phyloP scores from a whole-genome alignment of 2,113 vertebrate genomes.

The Pithys albifrons region DNA sequence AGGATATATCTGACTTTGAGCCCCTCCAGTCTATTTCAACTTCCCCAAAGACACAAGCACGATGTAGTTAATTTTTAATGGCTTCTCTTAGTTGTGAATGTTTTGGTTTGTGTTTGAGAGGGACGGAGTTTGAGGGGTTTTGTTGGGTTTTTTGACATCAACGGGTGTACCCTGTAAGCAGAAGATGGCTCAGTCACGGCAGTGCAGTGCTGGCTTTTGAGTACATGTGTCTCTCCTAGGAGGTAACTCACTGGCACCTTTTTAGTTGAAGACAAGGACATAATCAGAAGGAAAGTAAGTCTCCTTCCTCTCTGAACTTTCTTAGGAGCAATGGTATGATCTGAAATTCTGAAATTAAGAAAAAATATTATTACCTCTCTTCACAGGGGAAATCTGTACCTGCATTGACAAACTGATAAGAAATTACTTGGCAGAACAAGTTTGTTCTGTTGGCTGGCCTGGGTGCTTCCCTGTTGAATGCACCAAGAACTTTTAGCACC shows the following conservation, averaged over 20 bases:
- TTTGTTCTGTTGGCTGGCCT: neutral
- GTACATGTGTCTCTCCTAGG: neutral
- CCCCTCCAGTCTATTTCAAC: neutral
- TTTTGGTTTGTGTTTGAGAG: neutral
- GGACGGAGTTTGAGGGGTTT: neutral
- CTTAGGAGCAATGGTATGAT: neutral
- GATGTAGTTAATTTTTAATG: neutral
- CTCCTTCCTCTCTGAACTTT: neutral
- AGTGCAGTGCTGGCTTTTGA: neutral
- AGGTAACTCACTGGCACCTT: neutral
- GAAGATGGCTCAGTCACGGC: neutral
- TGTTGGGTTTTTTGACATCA: neutral
- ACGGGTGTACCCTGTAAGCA: neutral
- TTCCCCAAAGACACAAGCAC: accelerated
- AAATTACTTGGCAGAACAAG: neutral
- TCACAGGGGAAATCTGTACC: neutral
- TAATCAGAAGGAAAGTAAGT: neutral
- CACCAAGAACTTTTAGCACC: neutral
- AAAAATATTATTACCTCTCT: neutral
- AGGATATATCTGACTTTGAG: neutral
- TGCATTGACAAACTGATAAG: neutral
- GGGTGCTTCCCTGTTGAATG: neutral
- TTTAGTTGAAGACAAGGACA: neutral
- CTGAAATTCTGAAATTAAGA: neutral
- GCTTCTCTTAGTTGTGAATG: neutral